Evolutionary conservation across 2,888 invertebrate species (phyloP), one percentile per base, ranked within the genome.

Genomic region (Aphidoletes aphidimyza): DNA sequence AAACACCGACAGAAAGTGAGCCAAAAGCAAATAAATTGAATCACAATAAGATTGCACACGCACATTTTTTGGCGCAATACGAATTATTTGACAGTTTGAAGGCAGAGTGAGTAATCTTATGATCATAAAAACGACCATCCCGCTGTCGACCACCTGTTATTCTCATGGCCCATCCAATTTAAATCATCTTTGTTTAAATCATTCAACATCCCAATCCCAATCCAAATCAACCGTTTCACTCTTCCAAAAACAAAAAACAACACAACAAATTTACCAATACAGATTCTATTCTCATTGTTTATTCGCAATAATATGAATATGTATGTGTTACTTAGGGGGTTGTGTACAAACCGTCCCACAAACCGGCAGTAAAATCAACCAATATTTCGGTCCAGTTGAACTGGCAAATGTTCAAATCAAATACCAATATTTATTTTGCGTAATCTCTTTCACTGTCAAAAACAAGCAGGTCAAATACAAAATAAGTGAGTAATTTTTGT

Each of bases 251-350:
- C 6, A 39, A 39, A 39, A 39, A 39, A 39, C 5, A 11, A 39
- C 42, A 42, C 42, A 6, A 6, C 6, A 69, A 69, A 69, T 0
- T 22, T 8, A 47, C 17, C 8, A 19, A 47, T 69, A 69, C 34
- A 69, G 69, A 69, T 69, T 34, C 17, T 69, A 69, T 30, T 69
- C 34, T 30, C 11, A 69, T 69, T 69, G 69, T 69, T 69, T 69
- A 30, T 69, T 69, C 34, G 34, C 69, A 69, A 30, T 54, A 39
- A 22, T 54, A 54, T 54, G 54, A 54, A 54, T 69, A 69, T 69
- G 69, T 69, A 69, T 30, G 30, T 30, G 11, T 30, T 69, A 69
- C 69, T 69, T 69, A 69, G 69, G 34, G n/a, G 34, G 69, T 69
- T 69, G 69, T 69, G 69, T 69, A 69, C 54, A 54, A 54, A 39